Conservation (phyloP, 2,888 invertebrate species). For the Zaprionus bogoriensis region DNA sequence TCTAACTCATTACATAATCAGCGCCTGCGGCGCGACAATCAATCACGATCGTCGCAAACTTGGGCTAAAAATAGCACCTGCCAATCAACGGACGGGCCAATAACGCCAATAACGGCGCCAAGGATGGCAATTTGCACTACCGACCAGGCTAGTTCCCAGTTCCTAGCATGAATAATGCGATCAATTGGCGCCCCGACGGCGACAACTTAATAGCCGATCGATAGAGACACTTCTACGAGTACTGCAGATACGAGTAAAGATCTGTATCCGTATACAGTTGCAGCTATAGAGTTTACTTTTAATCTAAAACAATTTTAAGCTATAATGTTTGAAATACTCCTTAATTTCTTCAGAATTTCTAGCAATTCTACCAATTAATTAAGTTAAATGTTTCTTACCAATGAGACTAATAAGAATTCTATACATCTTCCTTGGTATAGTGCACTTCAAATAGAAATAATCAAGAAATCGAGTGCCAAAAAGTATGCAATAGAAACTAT, state of each 20-base stretch:
- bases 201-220: slow-evolving; percentile 76
- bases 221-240: slow-evolving; percentile 42
- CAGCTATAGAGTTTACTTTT: slow-evolving; percentile 11
- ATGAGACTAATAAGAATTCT: no score
- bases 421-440: background rate
- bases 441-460: no score
- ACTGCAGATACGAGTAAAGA: background rate
- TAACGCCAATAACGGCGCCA: slow-evolving; percentile 72
- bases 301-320: background rate
- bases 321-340: background rate
- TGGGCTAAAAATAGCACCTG: slow-evolving; percentile 70
- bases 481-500: slow-evolving; percentile 46
- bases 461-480: no score
- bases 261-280: slow-evolving; percentile 1
- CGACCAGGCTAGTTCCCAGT: slow-evolving; percentile 64
- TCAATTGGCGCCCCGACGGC: slow-evolving; percentile 69
- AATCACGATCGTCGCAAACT: slow-evolving; percentile 67
- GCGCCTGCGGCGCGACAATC: slow-evolving; percentile 61
- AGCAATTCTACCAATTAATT: no score
- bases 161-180: slow-evolving; percentile 75
- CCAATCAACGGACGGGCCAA: slow-evolving; percentile 54
- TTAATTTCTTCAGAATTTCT: no score
- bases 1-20: slow-evolving; percentile 76
- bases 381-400: no score
- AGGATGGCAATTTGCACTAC: slow-evolving; percentile 60